Evolutionary conservation across 2,797 vertebrate genomes (phyloP).

Genomic region (Micrastur ruficollis): DNA sequence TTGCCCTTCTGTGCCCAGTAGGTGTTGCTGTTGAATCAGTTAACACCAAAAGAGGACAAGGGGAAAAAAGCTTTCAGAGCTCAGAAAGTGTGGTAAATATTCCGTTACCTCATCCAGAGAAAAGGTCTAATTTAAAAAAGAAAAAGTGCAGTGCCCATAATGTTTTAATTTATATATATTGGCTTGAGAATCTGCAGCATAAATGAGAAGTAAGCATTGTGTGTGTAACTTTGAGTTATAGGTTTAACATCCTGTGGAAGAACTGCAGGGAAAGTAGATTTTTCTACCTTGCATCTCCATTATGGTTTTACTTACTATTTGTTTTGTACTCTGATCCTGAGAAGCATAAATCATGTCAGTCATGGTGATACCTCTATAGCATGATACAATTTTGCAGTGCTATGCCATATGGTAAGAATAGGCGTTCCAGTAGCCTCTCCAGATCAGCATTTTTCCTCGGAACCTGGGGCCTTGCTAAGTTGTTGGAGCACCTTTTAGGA

Average conservation of each 20-base stretch:
- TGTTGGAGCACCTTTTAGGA: neutral
- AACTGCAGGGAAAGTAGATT: neutral
- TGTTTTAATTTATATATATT: neutral
- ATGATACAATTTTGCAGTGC: neutral
- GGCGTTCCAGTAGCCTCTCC: neutral
- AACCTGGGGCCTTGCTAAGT: neutral
- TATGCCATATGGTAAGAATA: neutral
- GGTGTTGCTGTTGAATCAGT: conserved; percentile 63
- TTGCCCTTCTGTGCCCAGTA: conserved; percentile 46
- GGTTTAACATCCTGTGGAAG: neutral
- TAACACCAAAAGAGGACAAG: neutral
- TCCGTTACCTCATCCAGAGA: neutral
- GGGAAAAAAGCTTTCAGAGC: neutral
- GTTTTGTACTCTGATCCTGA: neutral
- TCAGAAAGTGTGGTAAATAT: neutral
- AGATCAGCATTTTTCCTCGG: neutral
- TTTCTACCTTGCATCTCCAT: neutral
- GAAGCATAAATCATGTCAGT: neutral
- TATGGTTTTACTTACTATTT: neutral
- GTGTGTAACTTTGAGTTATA: neutral
- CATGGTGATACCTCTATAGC: neutral
- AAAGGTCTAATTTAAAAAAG: neutral
- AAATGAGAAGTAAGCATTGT: neutral
- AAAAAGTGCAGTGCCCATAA: rapidly evolving
- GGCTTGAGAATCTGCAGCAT: neutral